phyloP scores from a whole-genome alignment of 2,797 vertebrate genomes.

The Florisuga fusca region DNA sequence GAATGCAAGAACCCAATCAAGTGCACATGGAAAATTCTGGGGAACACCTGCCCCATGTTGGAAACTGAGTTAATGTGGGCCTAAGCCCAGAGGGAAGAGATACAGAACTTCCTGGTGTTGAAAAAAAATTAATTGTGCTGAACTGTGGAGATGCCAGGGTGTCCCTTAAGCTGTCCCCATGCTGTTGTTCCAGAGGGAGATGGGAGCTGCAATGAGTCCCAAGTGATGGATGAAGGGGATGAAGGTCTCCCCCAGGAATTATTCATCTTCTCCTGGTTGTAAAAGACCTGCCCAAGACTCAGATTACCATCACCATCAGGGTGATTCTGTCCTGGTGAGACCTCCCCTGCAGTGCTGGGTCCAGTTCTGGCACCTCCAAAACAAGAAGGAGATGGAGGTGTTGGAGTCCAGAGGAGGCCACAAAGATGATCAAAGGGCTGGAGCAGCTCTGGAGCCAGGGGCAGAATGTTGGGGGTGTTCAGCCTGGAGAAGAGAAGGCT shows the following conservation, averaged over 20 bases:
- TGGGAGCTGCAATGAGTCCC: neutral
- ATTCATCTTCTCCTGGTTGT: neutral
- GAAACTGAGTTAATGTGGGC: neutral
- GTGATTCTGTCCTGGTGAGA: no score
- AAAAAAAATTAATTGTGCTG: neutral
- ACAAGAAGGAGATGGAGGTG: no score
- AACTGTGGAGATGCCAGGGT: neutral
- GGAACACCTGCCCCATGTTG: neutral
- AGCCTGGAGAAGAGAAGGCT: no score
- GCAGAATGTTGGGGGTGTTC: no score
- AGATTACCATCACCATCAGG: no score
- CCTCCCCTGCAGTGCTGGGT: no score
- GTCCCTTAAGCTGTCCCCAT: neutral
- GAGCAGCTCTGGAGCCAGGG: no score
- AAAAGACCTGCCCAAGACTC: neutral
- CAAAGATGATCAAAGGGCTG: no score
- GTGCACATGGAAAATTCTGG: neutral
- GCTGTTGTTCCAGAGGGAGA: neutral
- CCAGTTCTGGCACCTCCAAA: no score
- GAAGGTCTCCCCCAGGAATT: neutral
- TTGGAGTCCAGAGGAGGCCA: no score
- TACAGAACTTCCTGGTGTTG: neutral
- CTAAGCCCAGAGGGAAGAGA: neutral
- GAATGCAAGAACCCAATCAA: accelerated
- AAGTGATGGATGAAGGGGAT: accelerated